phyloP scores from a whole-genome alignment of 2,797 vertebrate species.

The Uromys caudimaculatus region DNA sequence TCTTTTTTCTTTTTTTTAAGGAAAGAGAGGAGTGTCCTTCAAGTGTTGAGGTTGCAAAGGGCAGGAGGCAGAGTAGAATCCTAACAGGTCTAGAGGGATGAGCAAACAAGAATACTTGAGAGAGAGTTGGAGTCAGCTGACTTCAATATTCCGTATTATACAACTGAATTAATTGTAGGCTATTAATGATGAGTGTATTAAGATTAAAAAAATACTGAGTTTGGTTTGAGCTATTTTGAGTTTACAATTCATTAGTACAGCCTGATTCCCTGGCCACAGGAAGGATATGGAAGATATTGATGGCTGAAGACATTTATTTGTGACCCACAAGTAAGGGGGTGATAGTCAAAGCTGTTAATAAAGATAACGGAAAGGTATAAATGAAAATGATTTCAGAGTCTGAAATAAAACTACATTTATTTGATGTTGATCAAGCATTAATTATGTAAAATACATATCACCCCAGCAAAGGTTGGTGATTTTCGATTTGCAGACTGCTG shows the following conservation, averaged over 20 bases:
- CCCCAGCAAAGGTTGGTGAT: slow-evolving; percentile 1
- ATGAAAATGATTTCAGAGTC: background rate
- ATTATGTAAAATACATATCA: slow-evolving; percentile 10
- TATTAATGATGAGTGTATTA: background rate
- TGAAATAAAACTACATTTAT: slow-evolving; percentile 32
- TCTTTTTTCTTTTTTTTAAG: background rate
- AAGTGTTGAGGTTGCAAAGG: background rate
- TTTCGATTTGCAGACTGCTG: slow-evolving; percentile 23
- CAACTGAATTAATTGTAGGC: background rate
- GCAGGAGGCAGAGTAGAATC: background rate
- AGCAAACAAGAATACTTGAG: too few species aligned
- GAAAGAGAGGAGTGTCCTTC: background rate
- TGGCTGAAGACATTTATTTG: slow-evolving; percentile 36
- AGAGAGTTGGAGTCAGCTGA: background rate
- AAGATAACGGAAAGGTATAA: background rate
- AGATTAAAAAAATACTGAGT: slow-evolving; percentile 18
- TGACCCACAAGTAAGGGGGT: background rate
- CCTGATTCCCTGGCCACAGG: background rate
- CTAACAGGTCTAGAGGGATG: background rate
- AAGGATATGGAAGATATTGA: background rate
- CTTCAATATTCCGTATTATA: background rate
- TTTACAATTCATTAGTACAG: background rate
- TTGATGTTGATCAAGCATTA: slow-evolving; percentile 8
- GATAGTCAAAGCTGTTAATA: background rate
- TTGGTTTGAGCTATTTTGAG: background rate